Evolutionary conservation across 37 sponge, comb jelly and placozoan genomes (phyloP).

Genomic region (Chondrosia reniformis): DNA sequence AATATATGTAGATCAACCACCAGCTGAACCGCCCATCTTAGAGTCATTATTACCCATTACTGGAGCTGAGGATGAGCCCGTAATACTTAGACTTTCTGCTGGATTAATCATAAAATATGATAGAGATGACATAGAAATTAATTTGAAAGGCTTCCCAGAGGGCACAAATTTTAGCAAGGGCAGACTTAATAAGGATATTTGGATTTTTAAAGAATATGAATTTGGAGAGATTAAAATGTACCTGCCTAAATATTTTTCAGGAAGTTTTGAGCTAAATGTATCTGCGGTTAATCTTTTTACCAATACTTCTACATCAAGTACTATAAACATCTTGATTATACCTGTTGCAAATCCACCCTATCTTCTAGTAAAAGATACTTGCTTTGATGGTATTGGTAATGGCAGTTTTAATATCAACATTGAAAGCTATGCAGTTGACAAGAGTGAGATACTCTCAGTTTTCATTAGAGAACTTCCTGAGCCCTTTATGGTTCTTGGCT

Average conservation of each 20-base stretch:
- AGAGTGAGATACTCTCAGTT: no score
- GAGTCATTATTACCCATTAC: neutral
- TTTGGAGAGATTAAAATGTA: constrained; percentile 13
- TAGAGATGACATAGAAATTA: neutral
- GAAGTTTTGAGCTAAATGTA: neutral
- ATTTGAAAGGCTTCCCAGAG: neutral
- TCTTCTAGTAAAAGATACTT: neutral
- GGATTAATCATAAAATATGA: neutral
- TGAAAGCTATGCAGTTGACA: neutral
- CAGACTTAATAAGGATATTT: neutral
- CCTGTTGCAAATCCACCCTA: neutral
- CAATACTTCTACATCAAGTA: neutral
- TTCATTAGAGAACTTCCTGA: no score
- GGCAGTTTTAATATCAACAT: neutral
- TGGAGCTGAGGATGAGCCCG: neutral
- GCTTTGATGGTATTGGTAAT: neutral
- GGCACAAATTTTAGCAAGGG: neutral
- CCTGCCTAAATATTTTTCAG: neutral
- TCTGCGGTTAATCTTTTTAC: neutral
- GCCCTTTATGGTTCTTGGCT: no score
- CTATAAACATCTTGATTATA: neutral
- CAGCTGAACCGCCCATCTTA: constrained; percentile 10
- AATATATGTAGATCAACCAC: neutral
- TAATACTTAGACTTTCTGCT: neutral
- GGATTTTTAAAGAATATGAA: neutral